Evolutionary conservation across 2,113 vertebrate genomes (phyloP).

Genomic region (Rhea americana): DNA sequence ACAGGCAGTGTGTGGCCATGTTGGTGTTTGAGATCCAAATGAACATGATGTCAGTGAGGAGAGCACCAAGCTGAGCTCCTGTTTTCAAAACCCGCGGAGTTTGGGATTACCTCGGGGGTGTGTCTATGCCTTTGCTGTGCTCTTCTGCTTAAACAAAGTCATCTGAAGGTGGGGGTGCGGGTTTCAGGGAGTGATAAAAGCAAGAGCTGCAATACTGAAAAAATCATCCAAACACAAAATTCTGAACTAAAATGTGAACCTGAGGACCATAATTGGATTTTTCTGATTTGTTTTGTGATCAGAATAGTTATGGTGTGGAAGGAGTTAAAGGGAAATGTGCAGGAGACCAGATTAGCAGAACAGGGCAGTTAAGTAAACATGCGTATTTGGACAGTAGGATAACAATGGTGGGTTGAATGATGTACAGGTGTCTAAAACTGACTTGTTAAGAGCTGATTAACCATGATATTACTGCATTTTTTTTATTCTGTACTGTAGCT

Average conservation of each 20-base stretch:
- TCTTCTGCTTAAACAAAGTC: neutral
- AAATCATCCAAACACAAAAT: neutral
- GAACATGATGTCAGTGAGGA: neutral
- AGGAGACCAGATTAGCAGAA: neutral
- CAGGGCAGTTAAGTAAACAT: neutral
- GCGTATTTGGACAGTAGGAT: neutral
- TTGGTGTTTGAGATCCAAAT: neutral
- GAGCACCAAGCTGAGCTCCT: neutral
- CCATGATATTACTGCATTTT: neutral
- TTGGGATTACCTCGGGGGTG: neutral
- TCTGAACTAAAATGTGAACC: neutral
- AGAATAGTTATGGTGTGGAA: neutral
- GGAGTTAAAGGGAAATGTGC: neutral
- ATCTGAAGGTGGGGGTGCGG: neutral
- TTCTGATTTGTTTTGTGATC: neutral
- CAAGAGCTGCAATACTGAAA: neutral
- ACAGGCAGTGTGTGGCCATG: neutral
- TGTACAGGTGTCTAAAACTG: neutral
- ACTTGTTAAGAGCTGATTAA: neutral
- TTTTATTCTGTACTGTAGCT: neutral
- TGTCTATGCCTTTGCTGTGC: neutral
- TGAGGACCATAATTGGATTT: neutral
- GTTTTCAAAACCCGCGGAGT: neutral
- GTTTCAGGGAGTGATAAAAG: slow-evolving; percentile 3
- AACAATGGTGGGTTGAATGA: neutral